These are phyloP conservation scores for Latrodectus hesperus DNA, from an alignment of 2,888 invertebrate genomes.

Conservation along the genomic window DNA sequence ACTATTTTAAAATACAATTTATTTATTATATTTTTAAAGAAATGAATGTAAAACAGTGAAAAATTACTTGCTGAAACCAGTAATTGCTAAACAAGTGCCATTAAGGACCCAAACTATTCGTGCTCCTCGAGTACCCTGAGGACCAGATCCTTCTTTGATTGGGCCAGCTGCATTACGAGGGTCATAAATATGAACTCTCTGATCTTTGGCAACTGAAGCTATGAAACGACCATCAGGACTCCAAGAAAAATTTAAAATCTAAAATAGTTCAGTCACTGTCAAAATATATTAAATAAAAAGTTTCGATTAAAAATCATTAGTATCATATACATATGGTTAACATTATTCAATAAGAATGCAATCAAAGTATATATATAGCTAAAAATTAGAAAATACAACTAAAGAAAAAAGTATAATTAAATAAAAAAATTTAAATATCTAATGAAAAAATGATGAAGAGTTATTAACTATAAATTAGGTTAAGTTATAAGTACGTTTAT, in stretches of 20 bases:
- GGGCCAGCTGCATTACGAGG: conserved; percentile 82
- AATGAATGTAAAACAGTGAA: neutral
- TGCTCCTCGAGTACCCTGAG: conserved; percentile 91
- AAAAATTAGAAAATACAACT: too few relatives aligned
- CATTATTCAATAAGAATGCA: too few relatives aligned
- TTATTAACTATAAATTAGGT: too few relatives aligned
- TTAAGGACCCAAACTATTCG: conserved; percentile 92
- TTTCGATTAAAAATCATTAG: too few relatives aligned
- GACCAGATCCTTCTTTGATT: conserved; percentile 85
- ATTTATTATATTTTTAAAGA: neutral
- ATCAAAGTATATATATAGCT: too few relatives aligned
- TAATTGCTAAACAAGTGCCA: conserved; percentile 88
- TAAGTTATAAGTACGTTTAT: too few relatives aligned
- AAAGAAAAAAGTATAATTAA: too few relatives aligned
- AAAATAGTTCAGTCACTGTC: neutral
- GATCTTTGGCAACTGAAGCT: conserved; percentile 93
- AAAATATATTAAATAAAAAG: neutral
- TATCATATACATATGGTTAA: too few relatives aligned
- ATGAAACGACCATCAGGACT: conserved; percentile 90
- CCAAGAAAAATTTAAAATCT: conserved; percentile 85
- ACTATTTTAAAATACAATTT: neutral
- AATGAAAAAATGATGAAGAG: too few relatives aligned
- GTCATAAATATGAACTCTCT: conserved; percentile 87
- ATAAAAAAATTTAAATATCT: too few relatives aligned
- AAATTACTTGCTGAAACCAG: conserved; percentile 90